Percentiles rank a stretch among this genome's conserved stretches.
phyloP scores from a whole-genome alignment of 2,113 vertebrate species.

The Cyrtonyx montezumae region DNA sequence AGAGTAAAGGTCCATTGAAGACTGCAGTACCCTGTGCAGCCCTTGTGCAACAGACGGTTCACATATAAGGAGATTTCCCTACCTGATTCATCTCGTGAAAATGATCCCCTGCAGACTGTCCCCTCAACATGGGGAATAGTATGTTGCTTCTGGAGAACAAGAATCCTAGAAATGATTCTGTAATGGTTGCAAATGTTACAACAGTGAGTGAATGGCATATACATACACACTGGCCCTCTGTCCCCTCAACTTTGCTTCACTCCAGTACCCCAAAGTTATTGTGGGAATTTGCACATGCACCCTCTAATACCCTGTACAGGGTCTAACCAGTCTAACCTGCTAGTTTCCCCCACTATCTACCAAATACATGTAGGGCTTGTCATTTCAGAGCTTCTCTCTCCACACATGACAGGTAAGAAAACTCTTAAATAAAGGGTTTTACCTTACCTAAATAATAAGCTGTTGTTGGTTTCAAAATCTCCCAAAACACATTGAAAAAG shows the following conservation, averaged over 20 bases:
- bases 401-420: background rate
- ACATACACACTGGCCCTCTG: background rate
- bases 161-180: background rate
- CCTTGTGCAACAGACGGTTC: background rate
- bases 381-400: background rate
- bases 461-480: too few relatives aligned
- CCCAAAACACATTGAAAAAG: too few relatives aligned
- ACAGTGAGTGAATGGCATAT: background rate
- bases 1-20: background rate
- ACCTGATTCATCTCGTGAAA: background rate
- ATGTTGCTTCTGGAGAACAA: rapidly evolving
- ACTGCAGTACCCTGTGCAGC: background rate
- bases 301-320: background rate
- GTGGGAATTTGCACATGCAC: background rate
- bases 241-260: background rate
- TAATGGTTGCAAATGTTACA: background rate
- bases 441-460: background rate
- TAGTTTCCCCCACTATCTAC: background rate
- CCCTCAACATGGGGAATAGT: background rate
- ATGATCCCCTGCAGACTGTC: background rate
- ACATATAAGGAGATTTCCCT: background rate
- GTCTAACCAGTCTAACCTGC: background rate
- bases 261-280: background rate
- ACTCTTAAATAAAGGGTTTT: background rate
- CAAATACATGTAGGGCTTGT: rapidly evolving